phyloP scores from a whole-genome alignment of 2,113 vertebrate species.

The Chaetura pelagica region DNA sequence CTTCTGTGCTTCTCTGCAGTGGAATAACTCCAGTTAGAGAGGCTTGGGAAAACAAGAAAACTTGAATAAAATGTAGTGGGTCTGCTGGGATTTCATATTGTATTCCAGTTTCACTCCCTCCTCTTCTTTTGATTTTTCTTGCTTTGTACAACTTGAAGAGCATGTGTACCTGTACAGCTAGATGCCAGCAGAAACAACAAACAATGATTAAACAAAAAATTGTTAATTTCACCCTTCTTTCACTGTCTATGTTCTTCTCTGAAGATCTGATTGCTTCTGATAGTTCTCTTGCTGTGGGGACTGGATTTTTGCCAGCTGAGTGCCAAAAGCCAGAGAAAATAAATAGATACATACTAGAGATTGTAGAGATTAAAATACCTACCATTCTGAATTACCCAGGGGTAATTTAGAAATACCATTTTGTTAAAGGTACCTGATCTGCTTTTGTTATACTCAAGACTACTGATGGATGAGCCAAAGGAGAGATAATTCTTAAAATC shows the following conservation, averaged over 20 bases:
- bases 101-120: conserved; percentile 18
- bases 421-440: conserved; percentile 32
- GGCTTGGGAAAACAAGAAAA: conserved; percentile 39
- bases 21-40: not conserved
- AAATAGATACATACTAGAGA: conserved; percentile 55
- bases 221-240: conserved; percentile 43
- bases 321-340: conserved; percentile 67
- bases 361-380: conserved; percentile 55
- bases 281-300: conserved; percentile 16
- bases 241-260: conserved; percentile 19
- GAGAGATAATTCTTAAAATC: not conserved
- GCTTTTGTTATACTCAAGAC: conserved; percentile 11
- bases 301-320: conserved; percentile 50
- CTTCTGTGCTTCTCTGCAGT: not conserved
- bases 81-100: conserved; percentile 8
- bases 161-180: not conserved
- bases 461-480: not conserved
- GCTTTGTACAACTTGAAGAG: not conserved
- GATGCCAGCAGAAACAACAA: conserved; percentile 35
- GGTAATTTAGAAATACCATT: conserved; percentile 35
- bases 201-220: not conserved
- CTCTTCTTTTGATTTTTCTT: not conserved
- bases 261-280: conserved; percentile 47
- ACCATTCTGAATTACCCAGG: conserved; percentile 42
- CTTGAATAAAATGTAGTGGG: conserved; percentile 15